These are phyloP conservation scores for Ceratitis capitata DNA, from an alignment of 1,140 invertebrate genomes.

Conservation along the genomic window DNA sequence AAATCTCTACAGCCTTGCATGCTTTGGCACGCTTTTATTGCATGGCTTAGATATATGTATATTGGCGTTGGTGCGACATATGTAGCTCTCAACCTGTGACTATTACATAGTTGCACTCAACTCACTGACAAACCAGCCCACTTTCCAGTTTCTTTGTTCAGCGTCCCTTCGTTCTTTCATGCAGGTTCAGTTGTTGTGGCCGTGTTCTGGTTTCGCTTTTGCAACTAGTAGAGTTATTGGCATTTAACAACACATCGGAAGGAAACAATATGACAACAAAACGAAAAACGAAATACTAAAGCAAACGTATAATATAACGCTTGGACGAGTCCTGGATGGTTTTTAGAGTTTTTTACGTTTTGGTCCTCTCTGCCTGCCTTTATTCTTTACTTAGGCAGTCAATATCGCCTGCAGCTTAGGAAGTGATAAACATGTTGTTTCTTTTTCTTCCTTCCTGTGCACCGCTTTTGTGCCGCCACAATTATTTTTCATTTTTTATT, in stretches of 20 bases:
- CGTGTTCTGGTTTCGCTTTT: constrained; percentile 27
- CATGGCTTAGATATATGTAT: background rate
- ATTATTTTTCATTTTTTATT: background rate
- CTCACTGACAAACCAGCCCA: too few relatives aligned
- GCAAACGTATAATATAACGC: background rate
- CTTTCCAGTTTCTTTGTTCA: background rate
- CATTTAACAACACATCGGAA: constrained; percentile 38
- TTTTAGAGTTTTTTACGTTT: background rate
- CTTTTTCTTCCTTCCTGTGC: constrained; percentile 30
- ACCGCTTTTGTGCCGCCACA: background rate
- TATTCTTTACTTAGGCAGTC: too few relatives aligned
- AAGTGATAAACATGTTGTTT: constrained; percentile 30
- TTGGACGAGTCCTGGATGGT: background rate
- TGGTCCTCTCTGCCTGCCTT: background rate
- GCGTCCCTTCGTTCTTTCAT: background rate
- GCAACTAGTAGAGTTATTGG: constrained; percentile 29
- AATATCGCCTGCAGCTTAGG: background rate
- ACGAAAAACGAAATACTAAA: background rate
- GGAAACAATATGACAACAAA: constrained; percentile 34
- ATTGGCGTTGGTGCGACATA: constrained; percentile 11
- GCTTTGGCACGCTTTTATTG: background rate
- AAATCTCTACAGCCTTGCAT: background rate
- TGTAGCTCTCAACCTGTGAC: constrained; percentile 9
- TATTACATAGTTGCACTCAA: too few relatives aligned
- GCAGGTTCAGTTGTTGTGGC: constrained; percentile 25